A percentile compares a stretch with the other conserved stretches of the same genome.
Conservation (phyloP, 2,888 invertebrate species). For the Chromoteleia sp. region DNA sequence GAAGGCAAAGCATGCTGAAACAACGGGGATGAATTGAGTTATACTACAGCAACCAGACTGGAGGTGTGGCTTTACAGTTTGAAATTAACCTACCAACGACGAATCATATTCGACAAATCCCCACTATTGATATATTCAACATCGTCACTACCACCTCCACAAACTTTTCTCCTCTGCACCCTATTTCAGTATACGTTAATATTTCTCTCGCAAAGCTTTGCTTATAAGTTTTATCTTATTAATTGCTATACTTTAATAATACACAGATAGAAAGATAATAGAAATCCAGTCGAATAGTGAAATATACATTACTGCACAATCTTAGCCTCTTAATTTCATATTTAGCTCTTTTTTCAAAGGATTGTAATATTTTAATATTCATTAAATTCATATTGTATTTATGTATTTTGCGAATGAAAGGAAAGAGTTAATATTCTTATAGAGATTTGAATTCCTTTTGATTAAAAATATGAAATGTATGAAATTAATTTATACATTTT, state of each 20-base stretch:
- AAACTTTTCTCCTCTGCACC: conserved; percentile 62
- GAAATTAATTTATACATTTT: no score
- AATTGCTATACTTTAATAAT: conserved; percentile 82
- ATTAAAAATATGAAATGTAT: no score
- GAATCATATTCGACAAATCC: conserved; percentile 80
- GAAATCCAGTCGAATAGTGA: conserved; percentile 54
- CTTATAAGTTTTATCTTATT: conserved; percentile 75
- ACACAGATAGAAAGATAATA: conserved; percentile 77
- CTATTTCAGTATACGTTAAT: conserved; percentile 55
- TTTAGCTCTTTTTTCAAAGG: background rate
- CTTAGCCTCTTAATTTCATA: conserved; percentile 35
- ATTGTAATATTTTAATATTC: no score
- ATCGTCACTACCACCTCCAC: conserved; percentile 73
- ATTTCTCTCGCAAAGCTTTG: conserved; percentile 65
- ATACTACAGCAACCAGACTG: conserved; percentile 67
- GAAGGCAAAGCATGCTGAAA: conserved; percentile 61
- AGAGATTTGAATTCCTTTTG: no score
- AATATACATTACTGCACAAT: conserved; percentile 36
- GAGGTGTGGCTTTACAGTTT: conserved; percentile 80
- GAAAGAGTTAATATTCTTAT: no score
- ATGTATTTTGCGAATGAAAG: no score
- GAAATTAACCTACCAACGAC: conserved; percentile 80
- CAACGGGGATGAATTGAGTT: conserved; percentile 80
- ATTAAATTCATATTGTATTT: no score
- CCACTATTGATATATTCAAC: conserved; percentile 74